A percentile compares a stretch with the other conserved stretches of the same genome.
These are phyloP conservation scores for Panurus biarmicus DNA, from an alignment of 2,113 vertebrate genomes.

Conservation along the genomic window DNA sequence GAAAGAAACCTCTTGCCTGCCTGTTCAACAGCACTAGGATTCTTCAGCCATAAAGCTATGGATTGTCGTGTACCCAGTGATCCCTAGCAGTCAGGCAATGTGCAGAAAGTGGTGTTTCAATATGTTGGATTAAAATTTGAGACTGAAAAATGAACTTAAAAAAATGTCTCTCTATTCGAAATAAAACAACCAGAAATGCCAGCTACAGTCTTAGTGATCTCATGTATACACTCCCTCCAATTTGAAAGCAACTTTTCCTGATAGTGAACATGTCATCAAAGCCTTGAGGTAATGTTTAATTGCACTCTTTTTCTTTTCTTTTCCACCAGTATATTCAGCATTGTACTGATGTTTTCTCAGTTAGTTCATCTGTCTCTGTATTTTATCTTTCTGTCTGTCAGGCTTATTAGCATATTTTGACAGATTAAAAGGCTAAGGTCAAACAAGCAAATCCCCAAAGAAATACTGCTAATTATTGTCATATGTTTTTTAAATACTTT, in stretches of 20 bases:
- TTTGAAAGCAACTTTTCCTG: constrained; percentile 6
- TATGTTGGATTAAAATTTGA: neutral
- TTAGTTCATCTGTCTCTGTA: constrained; percentile 38
- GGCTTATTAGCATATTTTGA: constrained; percentile 73
- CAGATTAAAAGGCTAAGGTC: constrained; percentile 78
- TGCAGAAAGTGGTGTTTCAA: neutral
- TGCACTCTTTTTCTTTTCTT: neutral
- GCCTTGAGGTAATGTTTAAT: constrained; percentile 26
- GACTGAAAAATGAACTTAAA: neutral
- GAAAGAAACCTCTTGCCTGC: neutral
- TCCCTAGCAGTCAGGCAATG: neutral
- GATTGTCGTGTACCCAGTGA: neutral
- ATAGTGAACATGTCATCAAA: neutral
- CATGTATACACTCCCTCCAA: neutral
- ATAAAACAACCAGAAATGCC: neutral
- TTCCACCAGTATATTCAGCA: constrained; percentile 32
- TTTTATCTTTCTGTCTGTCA: constrained; percentile 71
- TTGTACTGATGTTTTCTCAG: constrained; percentile 54
- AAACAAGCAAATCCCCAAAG: constrained; percentile 74
- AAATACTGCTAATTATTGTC: constrained; percentile 75
- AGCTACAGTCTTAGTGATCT: neutral
- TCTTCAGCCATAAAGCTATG: neutral
- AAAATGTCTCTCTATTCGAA: neutral
- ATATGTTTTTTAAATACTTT: constrained; percentile 73
- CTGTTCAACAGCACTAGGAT: neutral